Conservation (phyloP, 2,888 invertebrate species). For the Drosophila differens region DNA sequence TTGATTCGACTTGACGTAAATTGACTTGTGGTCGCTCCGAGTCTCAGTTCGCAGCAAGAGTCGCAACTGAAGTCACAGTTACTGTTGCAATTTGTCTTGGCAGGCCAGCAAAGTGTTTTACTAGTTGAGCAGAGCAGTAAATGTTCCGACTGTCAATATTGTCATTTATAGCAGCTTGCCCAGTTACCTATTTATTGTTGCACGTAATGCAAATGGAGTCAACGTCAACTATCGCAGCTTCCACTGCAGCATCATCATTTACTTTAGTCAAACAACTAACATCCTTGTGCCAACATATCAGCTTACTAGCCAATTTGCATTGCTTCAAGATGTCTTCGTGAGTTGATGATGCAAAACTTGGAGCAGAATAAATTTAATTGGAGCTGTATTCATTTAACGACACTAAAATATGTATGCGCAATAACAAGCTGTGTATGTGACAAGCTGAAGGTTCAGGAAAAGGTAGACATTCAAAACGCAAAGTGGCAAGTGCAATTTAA, state of each 20-base stretch:
- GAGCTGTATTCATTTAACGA: background rate
- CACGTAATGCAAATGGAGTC: slow-evolving; percentile 50
- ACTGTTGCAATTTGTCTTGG: slow-evolving; percentile 38
- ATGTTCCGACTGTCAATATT: slow-evolving; percentile 44
- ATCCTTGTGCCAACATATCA: slow-evolving; percentile 41
- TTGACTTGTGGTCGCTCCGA: slow-evolving; percentile 38
- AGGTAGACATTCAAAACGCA: background rate
- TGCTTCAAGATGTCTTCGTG: background rate
- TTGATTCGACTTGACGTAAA: slow-evolving; percentile 30
- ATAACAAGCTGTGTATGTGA: background rate
- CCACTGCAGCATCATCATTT: slow-evolving; percentile 21
- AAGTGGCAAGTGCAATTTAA: background rate
- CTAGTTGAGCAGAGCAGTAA: slow-evolving; percentile 36
- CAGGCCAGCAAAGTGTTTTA: slow-evolving; percentile 44
- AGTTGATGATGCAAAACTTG: slow-evolving; percentile 2
- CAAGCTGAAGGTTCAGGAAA: background rate
- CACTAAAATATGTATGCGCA: background rate
- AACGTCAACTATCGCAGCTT: slow-evolving; percentile 1
- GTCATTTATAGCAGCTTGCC: slow-evolving; percentile 66
- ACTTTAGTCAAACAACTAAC: slow-evolving; percentile 41
- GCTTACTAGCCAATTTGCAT: slow-evolving; percentile 47
- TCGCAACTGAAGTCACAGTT: slow-evolving; percentile 18
- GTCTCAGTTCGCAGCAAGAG: slow-evolving; percentile 17
- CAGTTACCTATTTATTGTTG: slow-evolving; percentile 67
- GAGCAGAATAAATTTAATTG: background rate